These are phyloP conservation scores for Paramormyrops hopkinsi DNA, from an alignment of 2,797 vertebrate species.

Conservation along the genomic window DNA sequence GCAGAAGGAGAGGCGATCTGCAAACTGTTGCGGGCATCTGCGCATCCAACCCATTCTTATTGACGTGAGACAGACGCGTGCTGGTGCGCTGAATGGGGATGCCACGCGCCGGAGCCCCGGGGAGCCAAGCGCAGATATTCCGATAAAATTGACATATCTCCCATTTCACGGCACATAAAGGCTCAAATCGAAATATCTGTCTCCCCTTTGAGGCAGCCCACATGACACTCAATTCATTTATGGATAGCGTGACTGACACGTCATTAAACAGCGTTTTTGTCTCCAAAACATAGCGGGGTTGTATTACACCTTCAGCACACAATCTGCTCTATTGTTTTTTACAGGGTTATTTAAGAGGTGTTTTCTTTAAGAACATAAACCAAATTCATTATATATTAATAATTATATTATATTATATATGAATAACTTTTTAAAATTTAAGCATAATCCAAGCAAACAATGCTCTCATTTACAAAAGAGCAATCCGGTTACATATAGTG, in stretches of 20 bases:
- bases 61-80: constrained; percentile 26
- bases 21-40: constrained; percentile 24
- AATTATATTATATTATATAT: neutral
- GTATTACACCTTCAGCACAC: neutral
- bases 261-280: constrained; percentile 12
- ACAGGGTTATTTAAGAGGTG: neutral
- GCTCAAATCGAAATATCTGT: constrained; percentile 9
- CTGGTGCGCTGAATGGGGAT: constrained; percentile 18
- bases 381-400: neutral
- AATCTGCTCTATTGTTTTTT: constrained; percentile 8
- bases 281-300: neutral
- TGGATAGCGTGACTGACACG: constrained; percentile 4
- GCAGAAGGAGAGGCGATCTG: constrained; percentile 10
- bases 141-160: constrained; percentile 20
- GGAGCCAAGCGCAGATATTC: constrained; percentile 18
- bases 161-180: constrained; percentile 17
- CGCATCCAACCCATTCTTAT: constrained; percentile 13
- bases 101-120: constrained; percentile 22
- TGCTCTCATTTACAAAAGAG: neutral
- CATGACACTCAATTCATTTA: constrained; percentile 9
- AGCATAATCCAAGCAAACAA: neutral
- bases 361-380: neutral
- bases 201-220: neutral
- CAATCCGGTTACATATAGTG: neutral
- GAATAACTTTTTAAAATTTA: neutral